Evolutionary conservation across 2,797 vertebrate species (phyloP).

Genomic region (Tapirus indicus): DNA sequence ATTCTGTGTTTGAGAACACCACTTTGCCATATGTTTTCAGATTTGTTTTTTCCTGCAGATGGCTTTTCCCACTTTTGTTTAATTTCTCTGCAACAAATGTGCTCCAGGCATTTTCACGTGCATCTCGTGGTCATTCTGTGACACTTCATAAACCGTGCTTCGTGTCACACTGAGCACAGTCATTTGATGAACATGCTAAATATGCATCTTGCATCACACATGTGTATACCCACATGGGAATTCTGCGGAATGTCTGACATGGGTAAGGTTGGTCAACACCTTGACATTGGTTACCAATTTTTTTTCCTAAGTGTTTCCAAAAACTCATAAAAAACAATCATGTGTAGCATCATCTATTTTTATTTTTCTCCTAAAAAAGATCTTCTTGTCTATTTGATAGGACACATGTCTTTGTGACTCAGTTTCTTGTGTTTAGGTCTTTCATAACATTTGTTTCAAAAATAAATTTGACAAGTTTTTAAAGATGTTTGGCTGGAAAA

Average conservation of each 20-base stretch:
- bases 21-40: neutral
- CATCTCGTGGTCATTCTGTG: neutral
- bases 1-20: neutral
- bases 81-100: neutral
- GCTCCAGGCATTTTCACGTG: accelerated
- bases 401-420: neutral
- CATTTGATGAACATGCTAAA: accelerated
- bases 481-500: neutral
- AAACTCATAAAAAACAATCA: neutral
- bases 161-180: neutral
- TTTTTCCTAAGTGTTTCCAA: neutral
- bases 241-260: neutral
- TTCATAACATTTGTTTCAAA: neutral
- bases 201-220: accelerated
- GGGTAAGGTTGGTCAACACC: too few species aligned
- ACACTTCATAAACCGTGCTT: neutral
- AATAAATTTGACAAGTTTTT: neutral
- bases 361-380: neutral
- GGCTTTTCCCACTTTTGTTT: too few species aligned
- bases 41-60: neutral
- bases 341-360: neutral
- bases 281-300: neutral
- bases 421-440: neutral
- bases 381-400: neutral
- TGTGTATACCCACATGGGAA: accelerated